Conservation (phyloP, 2,113 vertebrate species). For the Smithornis capensis region DNA sequence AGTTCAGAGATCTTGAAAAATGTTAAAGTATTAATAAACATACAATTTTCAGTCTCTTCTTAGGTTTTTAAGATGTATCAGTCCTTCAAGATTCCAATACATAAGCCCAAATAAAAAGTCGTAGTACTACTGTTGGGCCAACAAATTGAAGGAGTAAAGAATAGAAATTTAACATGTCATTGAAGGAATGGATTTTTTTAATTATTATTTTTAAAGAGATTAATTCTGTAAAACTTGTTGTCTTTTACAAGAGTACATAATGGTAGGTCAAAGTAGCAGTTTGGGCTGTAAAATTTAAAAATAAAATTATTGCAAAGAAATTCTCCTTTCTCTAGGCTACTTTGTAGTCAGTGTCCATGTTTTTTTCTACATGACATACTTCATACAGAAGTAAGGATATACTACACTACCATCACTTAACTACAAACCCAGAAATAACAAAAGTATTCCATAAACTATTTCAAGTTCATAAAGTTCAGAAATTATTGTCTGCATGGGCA, state of each 20-base stretch:
- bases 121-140: not conserved
- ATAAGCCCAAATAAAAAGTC: constrained; percentile 28
- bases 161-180: not conserved
- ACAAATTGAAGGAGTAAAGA: not conserved
- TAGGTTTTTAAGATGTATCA: not conserved
- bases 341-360: not conserved
- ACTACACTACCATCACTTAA: not conserved
- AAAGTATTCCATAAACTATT: not conserved
- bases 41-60: not conserved
- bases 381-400: not conserved
- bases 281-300: not conserved
- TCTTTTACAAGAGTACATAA: not conserved
- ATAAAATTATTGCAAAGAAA: not conserved
- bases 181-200: not conserved
- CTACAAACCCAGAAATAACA: not conserved
- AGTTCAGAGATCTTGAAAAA: not conserved
- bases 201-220: not conserved
- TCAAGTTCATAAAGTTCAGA: not conserved
- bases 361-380: not conserved
- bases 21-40: not conserved
- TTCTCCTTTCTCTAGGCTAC: not conserved
- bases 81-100: not conserved
- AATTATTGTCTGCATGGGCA: not conserved
- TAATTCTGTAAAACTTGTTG: not conserved
- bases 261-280: not conserved